A percentile compares a stretch with the other conserved stretches of the same genome.
These are phyloP conservation scores for Pelodytes ibericus DNA, from an alignment of 2,797 vertebrate species.

Conservation along the genomic window DNA sequence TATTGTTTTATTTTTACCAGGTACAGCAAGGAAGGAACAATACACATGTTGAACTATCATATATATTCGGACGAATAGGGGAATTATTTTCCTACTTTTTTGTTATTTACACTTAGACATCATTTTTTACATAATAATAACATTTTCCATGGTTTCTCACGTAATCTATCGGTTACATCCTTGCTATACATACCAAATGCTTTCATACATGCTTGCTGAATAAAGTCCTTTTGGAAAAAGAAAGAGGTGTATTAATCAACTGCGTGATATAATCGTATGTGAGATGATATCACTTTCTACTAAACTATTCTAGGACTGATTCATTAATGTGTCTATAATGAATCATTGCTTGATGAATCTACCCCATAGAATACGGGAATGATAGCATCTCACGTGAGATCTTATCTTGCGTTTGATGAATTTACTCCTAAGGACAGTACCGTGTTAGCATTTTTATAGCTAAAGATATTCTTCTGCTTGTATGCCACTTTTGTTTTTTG, in stretches of 20 bases:
- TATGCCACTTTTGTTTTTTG: too few species aligned
- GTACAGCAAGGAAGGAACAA: too few species aligned
- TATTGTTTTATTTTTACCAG: too few species aligned
- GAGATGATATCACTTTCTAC: constrained; percentile 18
- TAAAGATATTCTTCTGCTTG: too few species aligned
- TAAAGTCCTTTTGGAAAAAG: constrained; percentile 23
- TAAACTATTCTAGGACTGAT: constrained; percentile 43
- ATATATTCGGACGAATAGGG: too few species aligned
- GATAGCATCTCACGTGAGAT: constrained; percentile 44
- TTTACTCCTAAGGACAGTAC: constrained; percentile 9
- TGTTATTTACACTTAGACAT: too few species aligned
- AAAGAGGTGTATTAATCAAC: constrained; percentile 41
- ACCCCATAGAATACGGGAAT: constrained; percentile 10
- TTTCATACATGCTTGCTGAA: neutral
- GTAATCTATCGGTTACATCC: too few species aligned
- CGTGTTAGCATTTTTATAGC: constrained; percentile 15
- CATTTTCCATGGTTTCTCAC: too few species aligned
- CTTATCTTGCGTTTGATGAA: constrained; percentile 43
- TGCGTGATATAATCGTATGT: constrained; percentile 37
- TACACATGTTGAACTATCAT: too few species aligned
- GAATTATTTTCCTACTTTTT: too few species aligned
- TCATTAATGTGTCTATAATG: constrained; percentile 41
- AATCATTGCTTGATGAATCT: constrained; percentile 33
- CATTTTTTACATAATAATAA: too few species aligned
- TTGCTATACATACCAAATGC: neutral